These are phyloP conservation scores for Crotalus tigris DNA, from an alignment of 2,113 vertebrate genomes.

Conservation along the genomic window DNA sequence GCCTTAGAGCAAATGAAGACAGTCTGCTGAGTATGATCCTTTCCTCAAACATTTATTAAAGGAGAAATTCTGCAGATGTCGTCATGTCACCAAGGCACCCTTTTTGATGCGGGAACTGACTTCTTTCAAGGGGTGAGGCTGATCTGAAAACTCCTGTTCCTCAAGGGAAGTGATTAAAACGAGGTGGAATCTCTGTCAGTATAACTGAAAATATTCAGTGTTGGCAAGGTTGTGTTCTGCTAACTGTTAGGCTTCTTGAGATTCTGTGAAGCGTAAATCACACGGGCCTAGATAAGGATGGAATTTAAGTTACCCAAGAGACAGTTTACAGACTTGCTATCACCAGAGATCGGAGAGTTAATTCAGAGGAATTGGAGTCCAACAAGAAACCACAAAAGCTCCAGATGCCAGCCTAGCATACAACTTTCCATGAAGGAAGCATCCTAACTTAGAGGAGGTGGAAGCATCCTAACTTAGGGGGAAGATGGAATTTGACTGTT, in stretches of 20 bases:
- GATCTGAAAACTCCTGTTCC: slow-evolving; percentile 46
- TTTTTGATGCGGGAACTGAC: slow-evolving; percentile 52
- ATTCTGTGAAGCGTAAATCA: slow-evolving; percentile 68
- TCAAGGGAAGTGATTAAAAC: slow-evolving; percentile 53
- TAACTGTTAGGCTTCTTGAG: slow-evolving; percentile 62
- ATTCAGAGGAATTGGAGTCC: slow-evolving; percentile 59
- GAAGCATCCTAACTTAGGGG: background rate
- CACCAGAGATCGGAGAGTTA: slow-evolving; percentile 63
- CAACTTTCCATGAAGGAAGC: background rate
- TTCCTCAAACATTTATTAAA: background rate
- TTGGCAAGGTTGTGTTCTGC: slow-evolving; percentile 58
- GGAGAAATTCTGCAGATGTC: slow-evolving; percentile 19
- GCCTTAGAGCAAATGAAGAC: background rate
- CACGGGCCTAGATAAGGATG: slow-evolving; percentile 71
- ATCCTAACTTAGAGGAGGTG: background rate
- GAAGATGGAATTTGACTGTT: background rate
- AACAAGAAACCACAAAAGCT: slow-evolving; percentile 60
- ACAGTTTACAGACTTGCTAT: slow-evolving; percentile 64
- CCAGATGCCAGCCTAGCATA: slow-evolving; percentile 45
- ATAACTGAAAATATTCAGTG: slow-evolving; percentile 60
- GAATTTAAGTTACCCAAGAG: slow-evolving; percentile 70
- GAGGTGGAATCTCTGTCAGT: slow-evolving; percentile 63
- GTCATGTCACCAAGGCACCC: slow-evolving; percentile 45
- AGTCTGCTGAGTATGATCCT: slow-evolving; percentile 3
- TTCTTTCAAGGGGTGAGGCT: slow-evolving; percentile 47